A percentile compares a stretch with the other conserved stretches of the same genome.
These are phyloP conservation scores for Ovis canadensis DNA, from an alignment of 2,113 vertebrate genomes.

Conservation along the genomic window DNA sequence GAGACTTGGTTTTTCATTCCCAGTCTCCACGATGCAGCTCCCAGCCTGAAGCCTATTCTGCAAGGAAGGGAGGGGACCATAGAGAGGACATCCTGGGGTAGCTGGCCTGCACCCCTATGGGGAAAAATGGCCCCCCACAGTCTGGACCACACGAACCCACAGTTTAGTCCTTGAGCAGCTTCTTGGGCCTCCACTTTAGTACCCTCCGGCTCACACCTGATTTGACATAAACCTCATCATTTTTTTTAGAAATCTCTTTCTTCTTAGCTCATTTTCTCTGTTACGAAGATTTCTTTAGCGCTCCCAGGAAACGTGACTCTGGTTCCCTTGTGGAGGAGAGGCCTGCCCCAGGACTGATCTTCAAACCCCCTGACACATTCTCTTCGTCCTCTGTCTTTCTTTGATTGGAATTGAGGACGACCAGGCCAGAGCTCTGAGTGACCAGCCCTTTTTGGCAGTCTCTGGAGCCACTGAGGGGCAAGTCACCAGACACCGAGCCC, in stretches of 20 bases:
- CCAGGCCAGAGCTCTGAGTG: background rate
- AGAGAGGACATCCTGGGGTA: background rate
- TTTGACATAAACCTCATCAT: background rate
- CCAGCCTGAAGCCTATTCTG: background rate
- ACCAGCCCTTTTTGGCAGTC: background rate
- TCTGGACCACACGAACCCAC: background rate
- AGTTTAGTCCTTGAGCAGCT: background rate
- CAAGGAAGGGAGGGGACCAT: background rate
- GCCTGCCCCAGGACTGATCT: background rate
- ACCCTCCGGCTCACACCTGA: background rate
- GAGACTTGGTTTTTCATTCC: background rate
- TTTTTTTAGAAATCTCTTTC: background rate
- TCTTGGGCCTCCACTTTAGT: background rate
- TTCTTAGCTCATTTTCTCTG: background rate
- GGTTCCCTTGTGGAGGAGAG: rapidly evolving
- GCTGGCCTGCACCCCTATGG: too few species aligned
- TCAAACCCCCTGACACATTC: background rate
- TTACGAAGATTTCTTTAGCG: background rate
- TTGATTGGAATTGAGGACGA: background rate
- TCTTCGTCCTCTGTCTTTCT: background rate
- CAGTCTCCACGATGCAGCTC: background rate
- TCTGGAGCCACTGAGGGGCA: background rate
- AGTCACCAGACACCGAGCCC: slow-evolving; percentile 16
- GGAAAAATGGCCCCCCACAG: background rate
- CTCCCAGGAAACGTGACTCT: background rate